phyloP scores from a whole-genome alignment of 2,113 vertebrate genomes.

The Piprites chloris region DNA sequence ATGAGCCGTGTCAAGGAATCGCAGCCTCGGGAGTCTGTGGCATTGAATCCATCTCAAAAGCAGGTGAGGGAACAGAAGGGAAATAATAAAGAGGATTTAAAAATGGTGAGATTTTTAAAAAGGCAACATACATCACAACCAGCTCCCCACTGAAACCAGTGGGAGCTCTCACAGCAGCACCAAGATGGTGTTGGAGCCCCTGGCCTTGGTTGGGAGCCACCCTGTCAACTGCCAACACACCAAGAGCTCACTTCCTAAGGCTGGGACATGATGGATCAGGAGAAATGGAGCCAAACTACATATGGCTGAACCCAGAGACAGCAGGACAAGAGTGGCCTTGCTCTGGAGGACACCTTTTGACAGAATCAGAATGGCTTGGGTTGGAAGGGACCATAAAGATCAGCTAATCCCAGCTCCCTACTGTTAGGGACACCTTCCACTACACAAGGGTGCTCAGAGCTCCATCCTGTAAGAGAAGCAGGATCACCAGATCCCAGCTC shows the following conservation, averaged over 20 bases:
- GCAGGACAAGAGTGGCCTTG: background rate
- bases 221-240: background rate
- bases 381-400: background rate
- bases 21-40: background rate
- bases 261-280: rapidly evolving
- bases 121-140: background rate
- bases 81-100: background rate
- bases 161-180: background rate
- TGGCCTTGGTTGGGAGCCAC: background rate
- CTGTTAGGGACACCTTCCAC: background rate
- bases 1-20: background rate
- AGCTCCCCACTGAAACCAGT: background rate
- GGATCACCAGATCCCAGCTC: background rate
- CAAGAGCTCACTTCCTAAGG: background rate
- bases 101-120: background rate
- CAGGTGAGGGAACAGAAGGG: background rate
- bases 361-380: background rate
- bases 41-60: background rate
- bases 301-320: background rate
- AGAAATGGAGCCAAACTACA: background rate
- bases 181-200: background rate
- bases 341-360: background rate
- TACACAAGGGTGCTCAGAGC: background rate
- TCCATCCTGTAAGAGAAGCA: background rate
- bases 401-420: background rate